A percentile compares a stretch with the other conserved stretches of the same genome.
phyloP scores from a whole-genome alignment of 2,113 vertebrate species.

The Tiliqua scincoides region DNA sequence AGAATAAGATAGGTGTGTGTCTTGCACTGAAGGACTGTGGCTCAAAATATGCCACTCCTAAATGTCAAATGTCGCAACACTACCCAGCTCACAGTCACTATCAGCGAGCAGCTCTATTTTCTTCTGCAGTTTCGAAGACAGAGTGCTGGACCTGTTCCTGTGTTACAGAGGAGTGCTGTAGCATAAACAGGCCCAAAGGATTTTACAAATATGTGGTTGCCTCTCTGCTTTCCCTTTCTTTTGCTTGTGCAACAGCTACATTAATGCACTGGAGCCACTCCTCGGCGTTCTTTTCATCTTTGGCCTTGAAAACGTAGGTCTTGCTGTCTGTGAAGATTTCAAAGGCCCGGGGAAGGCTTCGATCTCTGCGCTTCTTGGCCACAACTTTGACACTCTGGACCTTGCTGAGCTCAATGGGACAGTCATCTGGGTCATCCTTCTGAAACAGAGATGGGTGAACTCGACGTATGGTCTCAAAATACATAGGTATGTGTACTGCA shows the following conservation, averaged over 20 bases:
- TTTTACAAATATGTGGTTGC: slow-evolving; percentile 90
- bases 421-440: slow-evolving; percentile 91
- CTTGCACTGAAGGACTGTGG: neutral
- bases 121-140: accelerated
- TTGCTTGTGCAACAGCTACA: slow-evolving; percentile 92
- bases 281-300: slow-evolving; percentile 87
- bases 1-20: neutral
- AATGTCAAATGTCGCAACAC: neutral
- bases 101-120: neutral
- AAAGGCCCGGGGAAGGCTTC: slow-evolving; percentile 90
- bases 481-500: neutral
- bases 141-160: accelerated
- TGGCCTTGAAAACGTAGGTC: slow-evolving; percentile 92
- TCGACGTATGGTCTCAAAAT: neutral
- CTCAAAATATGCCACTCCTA: neutral
- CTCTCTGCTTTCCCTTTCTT: slow-evolving; percentile 86
- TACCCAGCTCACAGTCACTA: neutral
- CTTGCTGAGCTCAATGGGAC: slow-evolving; percentile 94
- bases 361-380: slow-evolving; percentile 86
- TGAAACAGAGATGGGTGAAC: slow-evolving; percentile 64
- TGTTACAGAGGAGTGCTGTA: accelerated
- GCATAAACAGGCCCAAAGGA: neutral
- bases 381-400: slow-evolving; percentile 94
- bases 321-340: slow-evolving; percentile 95
- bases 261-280: slow-evolving; percentile 96